Base-by-base conservation (phyloP, 2,888 invertebrate genomes). In the Ornithoptera priamus region DNA sequence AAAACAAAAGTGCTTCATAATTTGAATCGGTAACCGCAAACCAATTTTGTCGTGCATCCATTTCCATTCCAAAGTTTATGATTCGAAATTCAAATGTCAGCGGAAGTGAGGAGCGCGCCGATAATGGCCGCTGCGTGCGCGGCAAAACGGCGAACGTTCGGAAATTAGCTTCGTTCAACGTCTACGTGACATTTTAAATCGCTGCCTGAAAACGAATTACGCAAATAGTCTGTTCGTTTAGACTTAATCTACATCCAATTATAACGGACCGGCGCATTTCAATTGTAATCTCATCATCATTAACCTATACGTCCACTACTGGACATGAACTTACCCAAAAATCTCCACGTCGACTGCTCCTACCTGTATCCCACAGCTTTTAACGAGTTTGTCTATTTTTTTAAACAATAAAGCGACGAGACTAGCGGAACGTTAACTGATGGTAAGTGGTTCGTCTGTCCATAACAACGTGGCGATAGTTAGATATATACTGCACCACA, bases 91-190 rank as follows among this genome's bases (percentile, higher is more conserved):
- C 73, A 74, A 83, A 84, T 84, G 82, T 85, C 85, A 85, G 71
- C 82, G 83, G 84, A 85, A 80, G 79, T 80, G 80, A 73, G 71
- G 75, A 72, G 68, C 72, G 66, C 74, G 70, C 71, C 73, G 72
- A 76, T 80, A 79, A 83, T 80, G 78, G 79, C 70, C 58, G 77
- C 75, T 80, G 84, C 82, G 84, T 80, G 82, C 77, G 80, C 80
- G 82, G 75, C 76, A 77, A 80, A 75, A 73, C 77, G 75, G 76
- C 75, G 63, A 73, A 69, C 75, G 76, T 75, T 77, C 76, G 73
- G 75, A 76, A 75, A 75, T 78, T 76, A 76, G 75, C 75, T 70
- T 71, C 58, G 65, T 74, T 77, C 78, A 79, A 78, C 75, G 79
- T 75, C 72, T 65, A 69, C 73, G 75, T 81, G 81, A 79, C 83